phyloP scores from a whole-genome alignment of 2,797 vertebrate species.

The Crocodylus rhombifer region DNA sequence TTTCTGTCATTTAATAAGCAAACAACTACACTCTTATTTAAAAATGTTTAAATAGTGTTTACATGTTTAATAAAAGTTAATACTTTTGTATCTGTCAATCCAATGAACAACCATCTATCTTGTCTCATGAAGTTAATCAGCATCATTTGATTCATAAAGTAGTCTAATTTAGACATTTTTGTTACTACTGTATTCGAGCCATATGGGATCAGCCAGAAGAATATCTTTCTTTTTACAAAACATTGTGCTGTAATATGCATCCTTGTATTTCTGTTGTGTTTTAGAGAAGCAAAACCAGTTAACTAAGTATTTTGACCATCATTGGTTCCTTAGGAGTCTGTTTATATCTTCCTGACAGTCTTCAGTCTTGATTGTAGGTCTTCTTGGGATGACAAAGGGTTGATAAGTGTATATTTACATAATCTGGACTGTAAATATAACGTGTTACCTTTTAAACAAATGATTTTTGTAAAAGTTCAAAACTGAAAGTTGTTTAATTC shows the following conservation, averaged over 20 bases:
- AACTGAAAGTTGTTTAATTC: not conserved
- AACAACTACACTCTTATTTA: not conserved
- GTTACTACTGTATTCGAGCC: constrained; percentile 60
- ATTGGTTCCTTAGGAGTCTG: constrained; percentile 51
- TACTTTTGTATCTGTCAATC: constrained; percentile 9
- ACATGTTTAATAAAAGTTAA: not conserved
- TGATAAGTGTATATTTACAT: constrained; percentile 37
- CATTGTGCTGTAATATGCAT: constrained; percentile 33
- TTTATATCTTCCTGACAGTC: constrained; percentile 51
- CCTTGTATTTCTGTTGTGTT: constrained; percentile 56
- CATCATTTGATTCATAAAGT: constrained; percentile 37
- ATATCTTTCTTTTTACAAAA: constrained; percentile 31
- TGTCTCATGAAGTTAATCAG: constrained; percentile 30
- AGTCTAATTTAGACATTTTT: constrained; percentile 34
- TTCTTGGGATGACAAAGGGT: constrained; percentile 47
- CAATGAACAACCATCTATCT: constrained; percentile 22
- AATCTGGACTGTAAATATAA: not conserved
- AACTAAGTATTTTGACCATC: constrained; percentile 55
- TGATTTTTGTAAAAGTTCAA: not conserved
- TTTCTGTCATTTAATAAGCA: not conserved
- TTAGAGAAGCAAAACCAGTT: constrained; percentile 58
- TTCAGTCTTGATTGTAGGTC: constrained; percentile 29
- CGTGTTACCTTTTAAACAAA: not conserved
- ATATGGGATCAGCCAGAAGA: constrained; percentile 58
- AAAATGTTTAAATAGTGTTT: not conserved